phyloP scores from a whole-genome alignment of 2,113 vertebrate species.

The Urocitellus parryii region DNA sequence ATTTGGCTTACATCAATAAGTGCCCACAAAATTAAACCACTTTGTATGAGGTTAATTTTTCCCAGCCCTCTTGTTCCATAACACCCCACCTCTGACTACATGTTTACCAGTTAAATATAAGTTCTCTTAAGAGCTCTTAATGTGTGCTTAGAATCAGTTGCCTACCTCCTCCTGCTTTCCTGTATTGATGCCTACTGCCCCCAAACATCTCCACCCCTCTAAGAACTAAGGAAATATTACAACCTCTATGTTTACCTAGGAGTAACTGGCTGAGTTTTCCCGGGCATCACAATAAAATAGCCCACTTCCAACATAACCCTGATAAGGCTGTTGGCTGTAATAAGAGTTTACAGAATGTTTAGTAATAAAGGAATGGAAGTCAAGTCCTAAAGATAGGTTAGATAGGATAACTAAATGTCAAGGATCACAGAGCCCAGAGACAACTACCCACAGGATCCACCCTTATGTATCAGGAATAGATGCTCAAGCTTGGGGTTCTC shows the following conservation, averaged over 20 bases:
- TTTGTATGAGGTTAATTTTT: neutral
- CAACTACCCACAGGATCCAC: neutral
- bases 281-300: neutral
- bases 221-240: neutral
- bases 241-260: neutral
- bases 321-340: neutral
- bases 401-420: neutral
- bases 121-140: neutral
- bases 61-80: neutral
- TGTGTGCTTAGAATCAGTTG: neutral
- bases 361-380: neutral
- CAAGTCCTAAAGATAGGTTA: neutral
- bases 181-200: neutral
- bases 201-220: neutral
- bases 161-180: neutral
- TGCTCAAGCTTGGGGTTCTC: no score
- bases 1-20: neutral
- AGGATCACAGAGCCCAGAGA: neutral
- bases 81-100: neutral
- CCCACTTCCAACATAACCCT: neutral
- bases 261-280: neutral
- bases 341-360: neutral
- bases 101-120: neutral
- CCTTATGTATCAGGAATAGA: neutral
- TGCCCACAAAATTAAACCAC: neutral